These are phyloP conservation scores for Aphelocoma coerulescens DNA, from an alignment of 2,113 vertebrate species.

Conservation along the genomic window DNA sequence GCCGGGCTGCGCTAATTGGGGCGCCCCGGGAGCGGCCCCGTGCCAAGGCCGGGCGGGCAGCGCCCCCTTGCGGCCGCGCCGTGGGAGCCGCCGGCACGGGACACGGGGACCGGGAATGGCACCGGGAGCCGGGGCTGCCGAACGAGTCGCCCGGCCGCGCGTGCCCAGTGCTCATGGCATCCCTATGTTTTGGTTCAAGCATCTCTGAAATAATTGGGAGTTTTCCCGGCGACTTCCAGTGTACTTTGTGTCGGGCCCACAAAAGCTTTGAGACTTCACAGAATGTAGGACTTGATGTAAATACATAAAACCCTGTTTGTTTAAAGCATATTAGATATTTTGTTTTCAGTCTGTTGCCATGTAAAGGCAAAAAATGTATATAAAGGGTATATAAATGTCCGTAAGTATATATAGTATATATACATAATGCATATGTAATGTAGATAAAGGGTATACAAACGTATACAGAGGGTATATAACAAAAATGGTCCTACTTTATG, in stretches of 20 bases:
- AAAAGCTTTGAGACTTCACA: neutral
- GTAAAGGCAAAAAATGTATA: neutral
- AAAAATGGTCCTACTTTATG: neutral
- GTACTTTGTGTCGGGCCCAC: fast-evolving
- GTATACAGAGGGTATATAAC: neutral
- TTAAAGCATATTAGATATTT: neutral
- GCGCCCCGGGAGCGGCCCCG: neutral
- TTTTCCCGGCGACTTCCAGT: neutral
- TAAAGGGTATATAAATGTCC: neutral
- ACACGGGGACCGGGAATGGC: neutral
- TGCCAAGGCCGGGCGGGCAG: neutral
- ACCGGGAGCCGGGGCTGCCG: neutral
- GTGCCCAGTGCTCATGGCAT: fast-evolving
- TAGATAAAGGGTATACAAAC: neutral
- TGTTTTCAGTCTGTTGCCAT: neutral
- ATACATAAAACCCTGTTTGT: neutral
- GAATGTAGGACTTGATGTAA: neutral
- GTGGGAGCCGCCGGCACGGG: neutral
- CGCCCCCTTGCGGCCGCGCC: neutral
- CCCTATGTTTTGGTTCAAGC: neutral
- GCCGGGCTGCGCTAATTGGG: neutral
- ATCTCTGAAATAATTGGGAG: neutral
- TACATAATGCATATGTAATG: neutral
- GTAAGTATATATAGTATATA: neutral
- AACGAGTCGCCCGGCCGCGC: fast-evolving